Evolutionary conservation across 1,140 invertebrate genomes (phyloP).

Genomic region (Zaprionus inermis): DNA sequence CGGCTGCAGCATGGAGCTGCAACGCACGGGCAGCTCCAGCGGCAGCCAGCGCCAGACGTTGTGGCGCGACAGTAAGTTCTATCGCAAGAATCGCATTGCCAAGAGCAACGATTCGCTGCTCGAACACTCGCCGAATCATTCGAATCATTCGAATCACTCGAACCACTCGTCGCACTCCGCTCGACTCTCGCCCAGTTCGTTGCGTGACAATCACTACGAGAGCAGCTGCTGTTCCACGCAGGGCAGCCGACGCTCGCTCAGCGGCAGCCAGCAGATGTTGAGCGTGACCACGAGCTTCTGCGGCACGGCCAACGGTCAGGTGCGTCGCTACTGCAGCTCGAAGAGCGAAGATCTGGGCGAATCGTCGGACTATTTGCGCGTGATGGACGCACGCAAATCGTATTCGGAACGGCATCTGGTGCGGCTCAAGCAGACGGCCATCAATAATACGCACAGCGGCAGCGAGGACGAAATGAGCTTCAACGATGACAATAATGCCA

Average conservation of each 20-base stretch:
- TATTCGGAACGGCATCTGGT: slow-evolving; percentile 81
- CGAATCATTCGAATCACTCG: slow-evolving; percentile 45
- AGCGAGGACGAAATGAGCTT: slow-evolving; percentile 80
- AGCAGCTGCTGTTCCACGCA: slow-evolving; percentile 65
- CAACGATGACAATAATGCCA: slow-evolving; percentile 81
- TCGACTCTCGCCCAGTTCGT: slow-evolving; percentile 70
- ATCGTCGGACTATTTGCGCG: slow-evolving; percentile 69
- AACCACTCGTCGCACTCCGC: slow-evolving; percentile 58
- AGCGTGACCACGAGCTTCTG: slow-evolving; percentile 79
- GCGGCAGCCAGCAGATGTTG: slow-evolving; percentile 73
- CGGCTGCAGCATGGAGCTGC: slow-evolving; percentile 60
- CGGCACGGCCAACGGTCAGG: slow-evolving; percentile 36
- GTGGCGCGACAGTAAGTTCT: slow-evolving; percentile 83
- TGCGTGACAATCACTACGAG: slow-evolving; percentile 80
- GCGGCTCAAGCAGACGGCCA: slow-evolving; percentile 81
- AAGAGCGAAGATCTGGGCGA: slow-evolving; percentile 81
- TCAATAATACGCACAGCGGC: slow-evolving; percentile 71
- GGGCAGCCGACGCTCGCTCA: slow-evolving; percentile 63
- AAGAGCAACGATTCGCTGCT: slow-evolving; percentile 83
- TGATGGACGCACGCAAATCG: slow-evolving; percentile 80
- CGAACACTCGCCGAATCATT: slow-evolving; percentile 73
- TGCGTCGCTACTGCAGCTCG: slow-evolving; percentile 75
- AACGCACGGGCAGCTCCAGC: slow-evolving; percentile 57
- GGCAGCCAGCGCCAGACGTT: slow-evolving; percentile 63
- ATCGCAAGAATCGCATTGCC: slow-evolving; percentile 82